Percentiles rank a stretch among this genome's conserved stretches.
Conservation (phyloP, 2,113 vertebrate species). For the Spilogale gracilis region DNA sequence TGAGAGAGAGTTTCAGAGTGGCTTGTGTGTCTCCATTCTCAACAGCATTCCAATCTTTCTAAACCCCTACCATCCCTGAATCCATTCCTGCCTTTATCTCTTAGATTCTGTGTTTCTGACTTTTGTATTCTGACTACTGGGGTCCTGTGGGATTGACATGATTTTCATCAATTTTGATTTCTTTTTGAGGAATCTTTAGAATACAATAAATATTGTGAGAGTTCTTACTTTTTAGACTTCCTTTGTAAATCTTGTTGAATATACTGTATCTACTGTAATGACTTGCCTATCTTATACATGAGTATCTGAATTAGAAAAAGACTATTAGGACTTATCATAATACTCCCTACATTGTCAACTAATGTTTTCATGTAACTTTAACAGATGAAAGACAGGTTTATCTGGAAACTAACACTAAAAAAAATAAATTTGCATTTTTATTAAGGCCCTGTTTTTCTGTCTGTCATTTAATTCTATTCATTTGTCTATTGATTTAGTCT, state of each 20-base stretch:
- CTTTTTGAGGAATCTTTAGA: not conserved
- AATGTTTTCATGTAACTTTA: not conserved
- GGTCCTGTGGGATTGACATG: not conserved
- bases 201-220: not conserved
- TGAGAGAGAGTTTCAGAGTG: not conserved
- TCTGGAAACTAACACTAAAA: not conserved
- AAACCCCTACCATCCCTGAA: not conserved
- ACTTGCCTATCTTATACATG: not conserved
- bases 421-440: slow-evolving; percentile 33
- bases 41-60: not conserved
- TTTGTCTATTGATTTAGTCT: not conserved
- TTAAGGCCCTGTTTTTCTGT: not conserved
- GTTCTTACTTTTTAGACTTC: not conserved
- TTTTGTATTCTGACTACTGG: not conserved
- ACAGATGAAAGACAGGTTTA: not conserved
- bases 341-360: not conserved
- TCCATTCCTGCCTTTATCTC: not conserved
- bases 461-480: not conserved
- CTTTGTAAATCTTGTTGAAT: not conserved
- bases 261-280: not conserved
- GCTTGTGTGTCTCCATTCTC: not conserved
- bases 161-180: not conserved
- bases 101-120: not conserved
- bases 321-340: not conserved
- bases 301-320: not conserved